Percentiles rank a stretch among this genome's conserved stretches.
phyloP scores from a whole-genome alignment of 2,797 vertebrate species.

The Diceros bicornis region DNA sequence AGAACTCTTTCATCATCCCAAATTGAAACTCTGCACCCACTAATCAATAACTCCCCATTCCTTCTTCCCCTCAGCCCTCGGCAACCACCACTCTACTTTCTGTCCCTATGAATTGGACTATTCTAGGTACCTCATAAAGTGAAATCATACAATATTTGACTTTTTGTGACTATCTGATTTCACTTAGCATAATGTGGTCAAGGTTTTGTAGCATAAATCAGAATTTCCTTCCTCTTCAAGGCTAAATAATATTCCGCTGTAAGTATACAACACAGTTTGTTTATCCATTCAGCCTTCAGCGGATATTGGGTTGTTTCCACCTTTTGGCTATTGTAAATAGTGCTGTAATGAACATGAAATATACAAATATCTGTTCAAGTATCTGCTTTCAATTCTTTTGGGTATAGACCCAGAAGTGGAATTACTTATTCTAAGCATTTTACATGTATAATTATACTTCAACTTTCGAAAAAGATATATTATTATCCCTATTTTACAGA shows the following conservation, averaged over 20 bases:
- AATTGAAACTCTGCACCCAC: not conserved
- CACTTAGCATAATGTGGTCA: not conserved
- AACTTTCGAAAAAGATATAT: not conserved
- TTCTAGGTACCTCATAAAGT: not conserved
- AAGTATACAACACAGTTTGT: not conserved
- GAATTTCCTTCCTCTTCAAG: not conserved
- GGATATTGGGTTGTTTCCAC: not conserved
- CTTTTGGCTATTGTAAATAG: not conserved
- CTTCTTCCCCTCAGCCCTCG: accelerated
- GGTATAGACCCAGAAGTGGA: not conserved
- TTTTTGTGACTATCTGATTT: not conserved
- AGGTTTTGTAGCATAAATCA: not conserved
- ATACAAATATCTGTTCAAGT: not conserved
- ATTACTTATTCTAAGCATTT: conserved; percentile 1
- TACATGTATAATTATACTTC: not conserved
- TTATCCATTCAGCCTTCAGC: not conserved
- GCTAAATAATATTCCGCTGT: not conserved
- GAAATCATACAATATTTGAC: not conserved
- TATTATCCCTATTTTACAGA: not conserved
- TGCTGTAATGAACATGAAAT: not conserved
- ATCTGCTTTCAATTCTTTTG: not conserved
- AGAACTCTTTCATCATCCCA: not conserved
- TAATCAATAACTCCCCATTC: not conserved
- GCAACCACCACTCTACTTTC: not conserved
- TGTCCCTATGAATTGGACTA: not conserved